Conservation (phyloP, 1,140 invertebrate species). For the Ericerus pela region DNA sequence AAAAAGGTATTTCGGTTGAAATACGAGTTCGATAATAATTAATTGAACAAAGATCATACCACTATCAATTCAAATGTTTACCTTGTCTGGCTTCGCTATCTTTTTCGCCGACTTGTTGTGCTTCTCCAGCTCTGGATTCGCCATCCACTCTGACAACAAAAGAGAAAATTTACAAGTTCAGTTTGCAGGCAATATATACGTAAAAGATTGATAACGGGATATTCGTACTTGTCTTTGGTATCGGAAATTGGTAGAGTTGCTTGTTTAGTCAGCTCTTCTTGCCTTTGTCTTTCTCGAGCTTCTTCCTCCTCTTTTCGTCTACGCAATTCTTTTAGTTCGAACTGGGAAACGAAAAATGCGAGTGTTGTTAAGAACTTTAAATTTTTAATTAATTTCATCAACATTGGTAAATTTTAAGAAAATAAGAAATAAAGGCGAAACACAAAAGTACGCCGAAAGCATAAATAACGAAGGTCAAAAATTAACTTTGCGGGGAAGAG, state of each 20-base stretch:
- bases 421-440: neutral
- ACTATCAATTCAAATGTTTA: too few species aligned
- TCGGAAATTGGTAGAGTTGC: constrained; percentile 31
- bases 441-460: neutral
- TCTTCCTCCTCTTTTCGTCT: constrained; percentile 61
- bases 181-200: neutral
- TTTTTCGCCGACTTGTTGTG: neutral
- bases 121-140: constrained; percentile 2
- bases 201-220: neutral
- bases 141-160: neutral
- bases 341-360: constrained; percentile 43
- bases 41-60: too few species aligned
- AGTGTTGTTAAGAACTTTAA: too few species aligned
- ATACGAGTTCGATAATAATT: too few species aligned
- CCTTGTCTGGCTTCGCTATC: neutral
- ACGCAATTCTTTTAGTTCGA: constrained; percentile 93
- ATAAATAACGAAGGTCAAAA: too few species aligned
- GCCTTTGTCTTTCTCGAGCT: constrained; percentile 37
- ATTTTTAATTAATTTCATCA: constrained; percentile 12
- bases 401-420: neutral
- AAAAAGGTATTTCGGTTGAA: too few species aligned
- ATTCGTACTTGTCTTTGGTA: constrained; percentile 2
- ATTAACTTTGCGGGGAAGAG: too few species aligned
- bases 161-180: too few species aligned
- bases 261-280: constrained; percentile 54